These are phyloP conservation scores for Pandemis cinnamomeana DNA, from an alignment of 2,888 invertebrate genomes.

Conservation along the genomic window DNA sequence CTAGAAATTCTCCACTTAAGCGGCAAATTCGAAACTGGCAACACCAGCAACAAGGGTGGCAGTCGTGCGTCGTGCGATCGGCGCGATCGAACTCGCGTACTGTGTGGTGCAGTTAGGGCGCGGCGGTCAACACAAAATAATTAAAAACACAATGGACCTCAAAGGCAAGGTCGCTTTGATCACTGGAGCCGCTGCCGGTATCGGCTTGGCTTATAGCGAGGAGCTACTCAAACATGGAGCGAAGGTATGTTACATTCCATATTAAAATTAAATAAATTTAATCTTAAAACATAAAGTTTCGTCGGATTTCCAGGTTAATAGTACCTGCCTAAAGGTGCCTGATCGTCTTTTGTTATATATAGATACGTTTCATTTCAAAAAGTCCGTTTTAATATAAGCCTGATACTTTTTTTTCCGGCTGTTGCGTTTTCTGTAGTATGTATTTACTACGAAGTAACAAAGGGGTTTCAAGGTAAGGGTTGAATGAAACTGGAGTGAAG, in stretches of 20 bases:
- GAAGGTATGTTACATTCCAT: slow-evolving; percentile 81
- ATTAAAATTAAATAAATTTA: background rate
- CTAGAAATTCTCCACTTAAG: background rate
- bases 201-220: slow-evolving; percentile 89
- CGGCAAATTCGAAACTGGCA: slow-evolving; percentile 16
- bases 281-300: background rate
- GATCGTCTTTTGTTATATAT: background rate
- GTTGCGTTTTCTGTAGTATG: background rate
- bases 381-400: background rate
- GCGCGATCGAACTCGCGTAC: slow-evolving; percentile 71
- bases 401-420: background rate
- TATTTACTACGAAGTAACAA: slow-evolving; percentile 43
- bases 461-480: slow-evolving; percentile 72
- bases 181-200: slow-evolving; percentile 90
- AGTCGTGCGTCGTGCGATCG: slow-evolving; percentile 50
- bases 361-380: background rate
- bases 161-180: slow-evolving; percentile 90
- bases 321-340: background rate
- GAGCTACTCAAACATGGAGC: slow-evolving; percentile 89
- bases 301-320: background rate
- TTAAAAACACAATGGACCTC: slow-evolving; percentile 85
- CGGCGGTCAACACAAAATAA: slow-evolving; percentile 57
- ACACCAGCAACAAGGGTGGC: slow-evolving; percentile 25
- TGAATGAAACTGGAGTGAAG: slow-evolving; percentile 61
- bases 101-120: slow-evolving; percentile 64